Base-by-base conservation (phyloP, 2,888 invertebrate species). In the Eupithecia centaureata region DNA sequence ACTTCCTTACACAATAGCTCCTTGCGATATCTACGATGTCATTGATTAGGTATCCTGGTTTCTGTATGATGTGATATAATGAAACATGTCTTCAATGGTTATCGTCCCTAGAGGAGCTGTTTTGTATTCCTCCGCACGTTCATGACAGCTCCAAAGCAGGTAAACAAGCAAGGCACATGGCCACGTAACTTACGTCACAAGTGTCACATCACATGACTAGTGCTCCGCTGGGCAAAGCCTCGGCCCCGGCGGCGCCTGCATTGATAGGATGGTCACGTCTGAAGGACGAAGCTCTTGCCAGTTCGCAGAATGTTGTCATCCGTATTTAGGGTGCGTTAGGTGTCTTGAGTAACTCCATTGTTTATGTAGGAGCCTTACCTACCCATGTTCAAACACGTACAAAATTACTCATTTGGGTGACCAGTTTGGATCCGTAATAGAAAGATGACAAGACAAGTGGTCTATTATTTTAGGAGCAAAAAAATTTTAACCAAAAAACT, bases 201-300 rank as follows among this genome's bases (percentile, higher is more conserved):
- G n/a, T n/a, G n/a, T n/a, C n/a, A n/a, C 51, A 22, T 27, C 25
- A 25, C 52, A 59, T 52, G 33, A n/a, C 27, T 15, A 15, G 52
- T 27, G 59, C 42, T 63, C 59, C 54, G 63, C 63, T 67, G 54
- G 63, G 59, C 63, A 42, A 27, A 59, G 47, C 33, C 59, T 35
- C 42, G 8, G 12, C 30, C 33, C 5, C 2, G 47, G 67, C 30
- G 62, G 62, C 52, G 67, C 54, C 32, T 22, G 42, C 28, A 47
- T 56, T 56, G 56, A 7, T 15, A 52, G 13, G 28, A 32, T 15
- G 18, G 25, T 54, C 33, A 64, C 32, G 28, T 38, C 33, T 38
- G 59, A 65, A 65, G 59, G 65, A 35, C 65, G 65, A 59, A 64
- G 65, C 30, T 30, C 42, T 25, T 30, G 42, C 54, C 60, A 65